Conservation (phyloP, 2,797 vertebrate genomes). For the Enteromius mattozi region DNA sequence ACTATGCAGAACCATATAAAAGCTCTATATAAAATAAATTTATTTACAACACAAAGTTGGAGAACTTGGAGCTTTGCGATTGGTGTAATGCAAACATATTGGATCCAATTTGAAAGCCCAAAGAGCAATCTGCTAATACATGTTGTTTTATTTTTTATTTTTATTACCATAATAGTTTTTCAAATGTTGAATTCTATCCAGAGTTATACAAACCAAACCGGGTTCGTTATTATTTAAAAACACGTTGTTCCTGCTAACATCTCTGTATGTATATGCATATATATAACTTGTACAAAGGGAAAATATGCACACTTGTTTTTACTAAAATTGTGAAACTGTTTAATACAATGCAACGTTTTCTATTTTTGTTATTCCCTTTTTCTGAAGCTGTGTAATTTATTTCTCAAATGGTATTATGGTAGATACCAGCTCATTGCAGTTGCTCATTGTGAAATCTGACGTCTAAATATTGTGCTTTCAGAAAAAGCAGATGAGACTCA, state of each 20-base stretch:
- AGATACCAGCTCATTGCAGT: conserved; percentile 64
- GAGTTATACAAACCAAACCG: conserved; percentile 13
- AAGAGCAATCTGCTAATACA: conserved; percentile 53
- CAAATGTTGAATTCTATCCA: conserved; percentile 4
- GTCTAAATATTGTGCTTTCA: conserved; percentile 52
- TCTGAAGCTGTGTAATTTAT: conserved; percentile 60
- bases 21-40: not conserved
- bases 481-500: conserved; percentile 7
- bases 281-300: conserved; percentile 63
- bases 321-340: conserved; percentile 64
- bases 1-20: conserved; percentile 39
- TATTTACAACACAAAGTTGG: not conserved
- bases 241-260: conserved; percentile 38
- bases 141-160: conserved; percentile 37
- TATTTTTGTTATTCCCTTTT: conserved; percentile 58
- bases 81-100: conserved; percentile 6
- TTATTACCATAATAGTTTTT: conserved; percentile 6
- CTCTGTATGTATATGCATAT: conserved; percentile 54
- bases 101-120: conserved; percentile 46
- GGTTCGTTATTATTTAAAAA: not conserved
- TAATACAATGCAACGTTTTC: conserved; percentile 60
- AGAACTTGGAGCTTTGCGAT: not conserved
- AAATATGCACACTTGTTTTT: conserved; percentile 63
- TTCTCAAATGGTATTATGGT: conserved; percentile 53
- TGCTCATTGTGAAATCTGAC: conserved; percentile 51